Conservation (phyloP, 2,888 invertebrate genomes). For the Tachina grossa region DNA sequence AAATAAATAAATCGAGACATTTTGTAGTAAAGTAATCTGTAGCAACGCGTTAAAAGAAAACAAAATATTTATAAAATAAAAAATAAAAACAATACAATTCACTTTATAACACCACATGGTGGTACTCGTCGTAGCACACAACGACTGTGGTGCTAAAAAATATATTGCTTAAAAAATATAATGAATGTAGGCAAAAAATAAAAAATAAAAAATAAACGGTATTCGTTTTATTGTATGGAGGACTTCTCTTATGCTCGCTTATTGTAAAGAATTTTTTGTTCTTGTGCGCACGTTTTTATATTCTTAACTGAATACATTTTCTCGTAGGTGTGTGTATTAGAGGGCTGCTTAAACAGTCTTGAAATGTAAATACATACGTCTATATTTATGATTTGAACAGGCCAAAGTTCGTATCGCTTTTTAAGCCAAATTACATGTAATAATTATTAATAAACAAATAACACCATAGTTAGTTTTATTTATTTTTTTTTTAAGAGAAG, state of each 20-base stretch:
- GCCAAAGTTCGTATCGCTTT: too few relatives aligned
- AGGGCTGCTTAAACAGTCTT: too few relatives aligned
- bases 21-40: neutral
- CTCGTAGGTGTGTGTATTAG: too few relatives aligned
- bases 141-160: constrained; percentile 23
- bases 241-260: neutral
- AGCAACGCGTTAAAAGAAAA: neutral
- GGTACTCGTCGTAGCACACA: too few relatives aligned
- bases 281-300: neutral
- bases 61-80: constrained; percentile 6
- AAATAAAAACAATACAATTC: neutral
- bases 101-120: constrained; percentile 10
- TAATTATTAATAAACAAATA: too few relatives aligned
- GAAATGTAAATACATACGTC: too few relatives aligned
- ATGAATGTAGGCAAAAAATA: neutral
- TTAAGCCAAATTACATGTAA: too few relatives aligned
- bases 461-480: too few relatives aligned
- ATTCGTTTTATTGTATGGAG: constrained; percentile 14
- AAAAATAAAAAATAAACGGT: neutral
- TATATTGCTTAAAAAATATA: constrained; percentile 4
- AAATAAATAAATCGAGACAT: neutral
- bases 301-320: neutral
- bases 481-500: too few relatives aligned
- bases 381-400: too few relatives aligned
- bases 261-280: constrained; percentile 4